Conservation (phyloP, 2,797 vertebrate species). For the Smutsia temminckii region DNA sequence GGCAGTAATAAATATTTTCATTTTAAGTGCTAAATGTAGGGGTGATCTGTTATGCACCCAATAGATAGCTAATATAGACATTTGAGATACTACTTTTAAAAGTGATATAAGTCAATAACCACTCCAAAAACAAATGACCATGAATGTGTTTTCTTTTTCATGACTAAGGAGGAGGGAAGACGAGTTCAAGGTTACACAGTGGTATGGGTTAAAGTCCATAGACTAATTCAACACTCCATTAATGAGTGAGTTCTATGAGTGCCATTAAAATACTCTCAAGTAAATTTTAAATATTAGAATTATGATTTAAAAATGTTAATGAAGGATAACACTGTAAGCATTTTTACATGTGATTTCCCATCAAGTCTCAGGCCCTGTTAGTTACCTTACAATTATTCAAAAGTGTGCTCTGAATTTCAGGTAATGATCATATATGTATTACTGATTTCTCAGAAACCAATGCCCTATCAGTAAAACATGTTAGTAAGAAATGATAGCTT, state of each 20-base stretch:
- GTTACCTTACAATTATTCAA: background rate
- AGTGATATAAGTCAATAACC: background rate
- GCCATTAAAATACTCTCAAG: background rate
- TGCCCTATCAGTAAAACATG: background rate
- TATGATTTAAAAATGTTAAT: background rate
- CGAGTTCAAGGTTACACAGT: background rate
- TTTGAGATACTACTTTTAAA: background rate
- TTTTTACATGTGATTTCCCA: background rate
- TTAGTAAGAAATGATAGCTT: conserved; percentile 30
- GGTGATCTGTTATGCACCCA: background rate
- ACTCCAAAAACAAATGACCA: background rate
- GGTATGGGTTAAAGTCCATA: background rate
- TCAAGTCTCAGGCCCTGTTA: background rate
- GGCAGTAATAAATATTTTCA: background rate
- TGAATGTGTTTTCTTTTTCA: background rate
- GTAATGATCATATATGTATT: background rate
- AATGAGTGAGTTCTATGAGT: background rate
- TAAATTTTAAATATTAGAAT: conserved; percentile 23
- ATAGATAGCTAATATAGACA: background rate
- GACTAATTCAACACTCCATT: background rate
- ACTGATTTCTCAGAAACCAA: conserved; percentile 35
- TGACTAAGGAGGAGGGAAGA: background rate
- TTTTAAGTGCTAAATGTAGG: background rate
- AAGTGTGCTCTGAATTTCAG: background rate
- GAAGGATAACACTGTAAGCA: background rate